phyloP scores from a whole-genome alignment of 2,797 vertebrate genomes.

The Acrossocheilus wenchowensis region DNA sequence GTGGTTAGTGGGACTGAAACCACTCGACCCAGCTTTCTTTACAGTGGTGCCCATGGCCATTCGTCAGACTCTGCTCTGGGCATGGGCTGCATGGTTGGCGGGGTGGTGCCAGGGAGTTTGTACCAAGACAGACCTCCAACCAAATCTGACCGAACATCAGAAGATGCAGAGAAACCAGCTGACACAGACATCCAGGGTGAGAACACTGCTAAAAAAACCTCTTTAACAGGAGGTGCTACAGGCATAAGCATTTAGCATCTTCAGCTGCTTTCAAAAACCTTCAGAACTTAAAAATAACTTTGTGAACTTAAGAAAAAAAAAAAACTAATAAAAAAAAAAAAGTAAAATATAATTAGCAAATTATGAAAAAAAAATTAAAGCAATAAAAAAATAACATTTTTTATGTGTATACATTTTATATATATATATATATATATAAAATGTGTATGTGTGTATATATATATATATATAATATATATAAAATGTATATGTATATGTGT shows the following conservation, averaged over 20 bases:
- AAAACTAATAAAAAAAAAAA: too few species aligned
- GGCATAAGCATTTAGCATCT: background rate
- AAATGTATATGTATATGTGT: too few species aligned
- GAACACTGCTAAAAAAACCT: background rate
- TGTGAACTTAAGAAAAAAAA: too few species aligned
- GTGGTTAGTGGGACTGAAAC: constrained; percentile 52
- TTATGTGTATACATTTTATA: too few species aligned
- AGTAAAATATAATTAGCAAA: too few species aligned
- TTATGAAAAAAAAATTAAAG: too few species aligned
- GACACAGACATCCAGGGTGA: constrained; percentile 63
- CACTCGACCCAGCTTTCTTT: background rate
- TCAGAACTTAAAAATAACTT: background rate
- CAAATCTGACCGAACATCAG: background rate
- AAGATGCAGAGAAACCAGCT: constrained; percentile 37
- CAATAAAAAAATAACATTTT: too few species aligned
- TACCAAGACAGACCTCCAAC: constrained; percentile 46
- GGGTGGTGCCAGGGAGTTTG: constrained; percentile 61
- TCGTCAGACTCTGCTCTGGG: constrained; percentile 69
- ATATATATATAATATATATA: too few species aligned
- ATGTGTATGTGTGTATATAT: too few species aligned
- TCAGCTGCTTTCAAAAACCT: background rate
- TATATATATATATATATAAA: too few species aligned
- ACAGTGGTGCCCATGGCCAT: constrained; percentile 50
- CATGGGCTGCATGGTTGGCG: constrained; percentile 73
- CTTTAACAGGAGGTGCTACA: too few species aligned